Percentiles rank a stretch among this genome's conserved stretches.
Evolutionary conservation across 2,888 invertebrate species (phyloP).

Genomic region (Lasioglossum zephyrum): DNA sequence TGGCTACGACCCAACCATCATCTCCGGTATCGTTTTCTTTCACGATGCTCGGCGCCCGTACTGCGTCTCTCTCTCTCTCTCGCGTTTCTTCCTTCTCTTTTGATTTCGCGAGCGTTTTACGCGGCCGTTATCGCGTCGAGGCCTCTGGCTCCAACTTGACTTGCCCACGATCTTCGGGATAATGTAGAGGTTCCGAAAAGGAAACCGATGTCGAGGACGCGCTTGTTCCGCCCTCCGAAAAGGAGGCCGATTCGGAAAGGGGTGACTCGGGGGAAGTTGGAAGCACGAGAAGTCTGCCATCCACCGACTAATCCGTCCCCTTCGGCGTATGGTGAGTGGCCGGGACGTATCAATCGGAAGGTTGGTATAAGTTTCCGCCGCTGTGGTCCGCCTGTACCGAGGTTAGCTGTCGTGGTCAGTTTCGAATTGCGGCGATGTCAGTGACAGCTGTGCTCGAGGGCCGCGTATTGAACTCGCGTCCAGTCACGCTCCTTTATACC

Average conservation of each 20-base stretch:
- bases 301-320: slow-evolving; percentile 80
- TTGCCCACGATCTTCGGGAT: background rate
- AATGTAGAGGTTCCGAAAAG: background rate
- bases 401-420: slow-evolving; percentile 84
- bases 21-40: slow-evolving; percentile 44
- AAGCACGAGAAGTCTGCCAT: slow-evolving; percentile 64
- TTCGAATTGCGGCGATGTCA: slow-evolving; percentile 84
- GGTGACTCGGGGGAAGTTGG: background rate
- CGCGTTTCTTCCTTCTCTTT: background rate
- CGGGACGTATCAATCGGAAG: slow-evolving; percentile 84
- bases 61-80: background rate
- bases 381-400: slow-evolving; percentile 80
- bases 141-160: background rate
- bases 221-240: background rate
- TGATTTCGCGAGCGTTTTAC: background rate
- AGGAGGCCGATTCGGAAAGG: background rate
- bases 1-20: slow-evolving; percentile 52
- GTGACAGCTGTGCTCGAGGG: slow-evolving; percentile 83
- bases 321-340: slow-evolving; percentile 83
- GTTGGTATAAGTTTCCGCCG: slow-evolving; percentile 83
- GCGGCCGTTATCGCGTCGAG: background rate
- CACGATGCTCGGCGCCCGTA: background rate
- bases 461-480: slow-evolving; percentile 83
- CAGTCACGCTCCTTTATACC: slow-evolving; percentile 83
- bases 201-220: background rate